phyloP scores from a whole-genome alignment of 2,797 vertebrate genomes.

The Lepilemur septentrionalis region DNA sequence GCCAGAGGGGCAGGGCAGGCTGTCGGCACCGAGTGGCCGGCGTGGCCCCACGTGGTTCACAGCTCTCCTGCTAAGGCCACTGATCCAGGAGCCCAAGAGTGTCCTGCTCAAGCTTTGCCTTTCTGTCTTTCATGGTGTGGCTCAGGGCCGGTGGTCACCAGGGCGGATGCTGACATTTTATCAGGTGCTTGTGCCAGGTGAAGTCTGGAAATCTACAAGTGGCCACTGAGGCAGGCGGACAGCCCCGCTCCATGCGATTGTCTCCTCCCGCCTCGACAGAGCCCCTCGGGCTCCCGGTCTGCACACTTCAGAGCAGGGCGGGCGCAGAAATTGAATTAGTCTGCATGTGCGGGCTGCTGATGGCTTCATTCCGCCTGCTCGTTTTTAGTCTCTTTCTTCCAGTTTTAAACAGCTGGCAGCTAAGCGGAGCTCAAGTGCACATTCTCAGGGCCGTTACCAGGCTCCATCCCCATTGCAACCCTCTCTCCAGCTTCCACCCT shows the following conservation, averaged over 20 bases:
- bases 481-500: neutral
- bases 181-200: neutral
- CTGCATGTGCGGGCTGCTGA: slow-evolving; percentile 25
- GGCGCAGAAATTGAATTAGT: slow-evolving; percentile 29
- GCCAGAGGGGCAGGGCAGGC: rapidly evolving
- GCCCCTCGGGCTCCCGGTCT: neutral
- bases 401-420: slow-evolving; percentile 54
- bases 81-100: too few species aligned
- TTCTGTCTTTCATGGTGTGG: rapidly evolving
- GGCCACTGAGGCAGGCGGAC: neutral
- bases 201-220: neutral
- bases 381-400: slow-evolving; percentile 39
- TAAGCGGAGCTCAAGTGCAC: neutral
- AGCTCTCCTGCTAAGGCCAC: rapidly evolving
- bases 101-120: rapidly evolving
- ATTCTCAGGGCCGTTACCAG: rapidly evolving
- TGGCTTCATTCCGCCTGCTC: neutral
- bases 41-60: neutral
- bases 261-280: neutral
- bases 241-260: rapidly evolving
- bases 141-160: neutral
- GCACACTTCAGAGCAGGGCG: neutral
- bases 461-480: neutral
- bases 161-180: neutral
- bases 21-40: neutral